Base-by-base conservation (phyloP, 2,888 invertebrate genomes). In the Hydrotaea cyrtoneurina region DNA sequence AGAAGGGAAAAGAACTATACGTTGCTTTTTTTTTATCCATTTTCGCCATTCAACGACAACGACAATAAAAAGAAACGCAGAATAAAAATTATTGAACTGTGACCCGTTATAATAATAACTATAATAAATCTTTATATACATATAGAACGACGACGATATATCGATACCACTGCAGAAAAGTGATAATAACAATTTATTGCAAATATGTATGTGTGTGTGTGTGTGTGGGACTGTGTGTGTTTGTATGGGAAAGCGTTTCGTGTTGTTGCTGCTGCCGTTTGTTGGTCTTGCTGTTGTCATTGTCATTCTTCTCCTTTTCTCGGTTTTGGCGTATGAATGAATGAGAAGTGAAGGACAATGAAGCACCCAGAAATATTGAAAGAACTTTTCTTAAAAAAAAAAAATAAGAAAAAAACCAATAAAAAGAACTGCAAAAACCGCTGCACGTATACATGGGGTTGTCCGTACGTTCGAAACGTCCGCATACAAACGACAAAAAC, bases 181-280 rank as follows among this genome's bases (percentile, higher is more conserved):
- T 89, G 90, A 90, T 90, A 90, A 90, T 90, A 90, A 90, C 90
- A 90, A 90, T 90, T 90, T 90, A 90, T 90, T 82, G 80, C 86
- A 80, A 81, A 86, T 83, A 74, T 82, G 76, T 84, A 72, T 73
- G 66, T 82, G 66, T 80, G 55, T 83, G 78, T 82, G 59, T 21
- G 36, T 7, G 62, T 36, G 7, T 15, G 62, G 26, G 7, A n/a
- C 2, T 26, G 4, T n/a, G 26, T 64, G 8, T 21, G 13, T 3
- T 3, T 64, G 66, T 8, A 59, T 39, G 39, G 21, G 21, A 46
- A 23, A 21, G 46, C 17, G 43, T 15, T 46, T 17, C 19, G 19
- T 69, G 26, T 77, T 75, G 76, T 39, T 64, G 69, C 55, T 66
- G 74, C 26, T 21, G 17, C 55, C 26, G 11, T 26, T n/a, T 75